A percentile compares a stretch with the other conserved stretches of the same genome.
These are phyloP conservation scores for Cydia fagiglandana DNA, from an alignment of 1,140 invertebrate genomes.

Conservation along the genomic window DNA sequence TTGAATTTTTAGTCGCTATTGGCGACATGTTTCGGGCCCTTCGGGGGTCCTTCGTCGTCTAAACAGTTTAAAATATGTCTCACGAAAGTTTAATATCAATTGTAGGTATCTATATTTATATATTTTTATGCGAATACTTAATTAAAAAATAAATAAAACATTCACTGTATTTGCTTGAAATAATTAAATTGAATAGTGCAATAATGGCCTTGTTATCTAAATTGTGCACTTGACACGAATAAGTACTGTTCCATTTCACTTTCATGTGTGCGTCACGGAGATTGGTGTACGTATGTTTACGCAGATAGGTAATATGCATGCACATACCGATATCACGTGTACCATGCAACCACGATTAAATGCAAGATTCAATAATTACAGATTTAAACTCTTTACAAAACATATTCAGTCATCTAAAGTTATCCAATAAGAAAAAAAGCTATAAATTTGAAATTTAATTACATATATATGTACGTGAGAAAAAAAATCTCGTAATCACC, in stretches of 20 bases:
- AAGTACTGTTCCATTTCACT: conserved; percentile 74
- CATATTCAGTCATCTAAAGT: neutral
- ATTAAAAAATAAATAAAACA: conserved; percentile 22
- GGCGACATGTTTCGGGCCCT: no score
- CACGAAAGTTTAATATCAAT: no score
- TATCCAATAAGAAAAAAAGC: neutral
- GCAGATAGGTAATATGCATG: conserved; percentile 46
- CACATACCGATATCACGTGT: conserved; percentile 32
- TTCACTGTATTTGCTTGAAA: conserved; percentile 48
- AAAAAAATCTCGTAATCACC: neutral
- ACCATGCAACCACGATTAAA: neutral
- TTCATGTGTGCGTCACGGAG: conserved; percentile 53
- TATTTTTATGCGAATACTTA: conserved; percentile 9
- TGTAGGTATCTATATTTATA: neutral
- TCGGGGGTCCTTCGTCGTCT: no score
- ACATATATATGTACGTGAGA: neutral
- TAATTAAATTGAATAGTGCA: conserved; percentile 68
- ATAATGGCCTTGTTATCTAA: conserved; percentile 77
- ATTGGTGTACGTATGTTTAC: conserved; percentile 47
- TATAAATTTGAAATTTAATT: neutral
- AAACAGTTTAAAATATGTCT: no score
- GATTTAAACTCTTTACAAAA: neutral
- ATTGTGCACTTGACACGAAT: conserved; percentile 78
- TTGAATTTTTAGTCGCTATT: no score
- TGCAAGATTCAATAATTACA: neutral